Conservation (phyloP, 1,140 invertebrate species). For the Philotrypesis tridentata region DNA sequence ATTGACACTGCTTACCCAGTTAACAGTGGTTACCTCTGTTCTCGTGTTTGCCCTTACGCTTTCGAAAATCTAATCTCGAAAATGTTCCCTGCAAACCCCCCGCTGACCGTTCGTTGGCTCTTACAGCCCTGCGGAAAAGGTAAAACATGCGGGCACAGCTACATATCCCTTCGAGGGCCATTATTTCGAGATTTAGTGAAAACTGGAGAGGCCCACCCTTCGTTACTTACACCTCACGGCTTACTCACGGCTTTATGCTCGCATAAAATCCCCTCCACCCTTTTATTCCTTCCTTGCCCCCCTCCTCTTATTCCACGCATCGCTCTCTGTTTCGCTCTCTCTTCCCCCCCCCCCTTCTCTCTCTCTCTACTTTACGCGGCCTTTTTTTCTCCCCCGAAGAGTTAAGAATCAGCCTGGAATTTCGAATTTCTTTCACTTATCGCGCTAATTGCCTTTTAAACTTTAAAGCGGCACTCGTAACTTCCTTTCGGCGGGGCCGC, state of each 20-base stretch:
- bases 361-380: not conserved
- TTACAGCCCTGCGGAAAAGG: not conserved
- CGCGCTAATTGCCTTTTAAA: slow-evolving; percentile 39
- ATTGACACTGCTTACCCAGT: too few relatives aligned
- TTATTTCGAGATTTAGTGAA: slow-evolving; percentile 47
- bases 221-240: slow-evolving; percentile 35
- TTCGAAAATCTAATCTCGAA: not conserved
- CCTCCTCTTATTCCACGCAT: not conserved
- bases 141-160: not conserved
- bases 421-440: slow-evolving; percentile 39
- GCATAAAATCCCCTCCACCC: slow-evolving; percentile 24
- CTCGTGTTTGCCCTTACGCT: too few relatives aligned
- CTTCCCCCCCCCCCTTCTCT: not conserved
- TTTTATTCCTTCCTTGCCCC: slow-evolving; percentile 5
- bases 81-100: not conserved
- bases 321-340: not conserved
- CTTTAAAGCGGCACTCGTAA: slow-evolving; percentile 27
- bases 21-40: too few relatives aligned
- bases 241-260: slow-evolving; percentile 42
- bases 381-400: not conserved
- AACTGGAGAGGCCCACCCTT: slow-evolving; percentile 12
- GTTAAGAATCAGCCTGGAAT: too few relatives aligned
- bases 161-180: slow-evolving; percentile 6
- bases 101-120: not conserved
- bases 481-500: not conserved